Conservation (phyloP, 1,140 invertebrate species). For the Brachionus plicatilis region DNA sequence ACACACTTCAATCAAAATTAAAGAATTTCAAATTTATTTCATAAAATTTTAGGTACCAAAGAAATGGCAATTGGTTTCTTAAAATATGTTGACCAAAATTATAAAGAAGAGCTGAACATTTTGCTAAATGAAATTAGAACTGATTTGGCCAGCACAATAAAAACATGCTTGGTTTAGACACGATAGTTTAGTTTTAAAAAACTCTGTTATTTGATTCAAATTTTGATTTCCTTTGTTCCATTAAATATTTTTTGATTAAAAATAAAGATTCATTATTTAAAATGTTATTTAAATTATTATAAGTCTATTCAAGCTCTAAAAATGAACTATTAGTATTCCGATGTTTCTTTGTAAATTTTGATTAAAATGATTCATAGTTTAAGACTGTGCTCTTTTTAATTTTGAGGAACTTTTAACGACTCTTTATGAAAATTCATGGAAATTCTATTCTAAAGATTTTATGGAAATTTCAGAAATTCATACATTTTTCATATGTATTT, state of each 20-base stretch:
- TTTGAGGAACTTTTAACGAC: too few relatives aligned
- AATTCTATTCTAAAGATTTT: too few relatives aligned
- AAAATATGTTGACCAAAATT: slow-evolving; percentile 34
- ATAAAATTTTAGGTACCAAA: neutral
- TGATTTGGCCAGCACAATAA: neutral
- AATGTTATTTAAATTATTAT: too few relatives aligned
- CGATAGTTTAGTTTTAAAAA: neutral
- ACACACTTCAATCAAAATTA: neutral
- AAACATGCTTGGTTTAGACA: neutral
- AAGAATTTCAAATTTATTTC: neutral
- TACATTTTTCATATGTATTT: too few relatives aligned
- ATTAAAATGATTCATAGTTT: too few relatives aligned
- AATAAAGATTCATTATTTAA: neutral
- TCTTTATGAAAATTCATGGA: too few relatives aligned
- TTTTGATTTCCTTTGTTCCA: neutral
- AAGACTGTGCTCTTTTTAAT: too few relatives aligned
- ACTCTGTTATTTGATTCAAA: neutral
- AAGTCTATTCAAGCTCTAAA: neutral
- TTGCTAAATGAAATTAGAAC: slow-evolving; percentile 26
- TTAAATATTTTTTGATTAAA: neutral
- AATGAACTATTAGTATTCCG: too few relatives aligned
- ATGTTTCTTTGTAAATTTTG: too few relatives aligned
- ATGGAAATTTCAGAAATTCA: too few relatives aligned
- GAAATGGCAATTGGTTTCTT: slow-evolving; percentile 31
- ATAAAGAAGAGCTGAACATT: slow-evolving; percentile 29